Evolutionary conservation across 2,113 vertebrate species (phyloP), one percentile per base, ranked within the genome.

Genomic region (Polypterus bichir): DNA sequence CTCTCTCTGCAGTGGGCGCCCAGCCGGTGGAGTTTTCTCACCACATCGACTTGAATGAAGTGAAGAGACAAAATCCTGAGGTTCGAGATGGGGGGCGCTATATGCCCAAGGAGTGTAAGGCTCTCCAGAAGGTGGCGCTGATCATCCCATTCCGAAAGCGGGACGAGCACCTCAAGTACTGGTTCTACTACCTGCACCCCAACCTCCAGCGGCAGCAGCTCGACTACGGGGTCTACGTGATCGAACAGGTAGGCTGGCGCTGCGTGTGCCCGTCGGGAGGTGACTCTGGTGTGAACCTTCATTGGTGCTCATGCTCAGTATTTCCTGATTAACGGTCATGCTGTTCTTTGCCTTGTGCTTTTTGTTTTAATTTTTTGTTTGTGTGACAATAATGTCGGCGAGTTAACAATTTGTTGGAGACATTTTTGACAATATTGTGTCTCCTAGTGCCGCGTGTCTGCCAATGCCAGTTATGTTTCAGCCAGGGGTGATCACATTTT

Each of bases 81-180:
- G 71, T 92, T 63, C 70, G 52, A 68, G 47, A 62, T 57, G 90
- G 90, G 3, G 90, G 90, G 53, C 84, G 64, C 53, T 86, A 77
- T 57, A 62, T 69, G 11, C 89, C 90, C 0, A 72, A 67, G 8
- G 65, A 88, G 65, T 92, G 90, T 53, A 4, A 71, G 66, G 85
- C 89, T 4, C 76, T 83, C 62, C 86, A 91, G 74, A 91, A 88
- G 72, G 89, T 92, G 63, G 90, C 90, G 52, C 64, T 92, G 69
- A 87, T 92, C 59, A 91, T 92, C 64, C 90, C 90, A 0, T 92
- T 88, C 77, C 81, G 90, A 65, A 85, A 89, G 53, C 82, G 90
- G 57, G 84, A 86, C 51, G 79, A 88, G 9, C 90, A 92, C 60
- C 79, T 92, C 59, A 91, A 84, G 63, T 87, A 86, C 53, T 90